Base-by-base conservation (phyloP, 2,888 invertebrate genomes). In the Calephelis perditalis region DNA sequence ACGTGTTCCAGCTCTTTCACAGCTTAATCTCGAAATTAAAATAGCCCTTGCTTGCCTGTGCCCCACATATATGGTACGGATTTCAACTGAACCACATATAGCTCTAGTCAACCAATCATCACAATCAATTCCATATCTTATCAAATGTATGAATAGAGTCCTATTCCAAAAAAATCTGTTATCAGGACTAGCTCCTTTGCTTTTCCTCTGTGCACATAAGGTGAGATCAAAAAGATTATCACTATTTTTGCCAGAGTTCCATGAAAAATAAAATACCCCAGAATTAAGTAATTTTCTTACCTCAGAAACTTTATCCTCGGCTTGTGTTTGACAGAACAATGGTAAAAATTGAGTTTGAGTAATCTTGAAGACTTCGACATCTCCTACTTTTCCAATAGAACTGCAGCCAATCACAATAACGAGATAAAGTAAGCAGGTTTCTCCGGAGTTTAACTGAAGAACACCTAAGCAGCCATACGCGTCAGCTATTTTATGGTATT, bases 161-260 rank as follows among this genome's bases (percentile, higher is more conserved):
- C 98, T 94, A 83, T 99, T 99, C 99, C 99, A 99, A 81, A 99
- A 99, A 84, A 99, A 99, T 77, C 99, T 93, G 77, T 98, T 97
- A 85, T 99, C 99, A 56, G 98, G 95, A 69, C 92, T 92, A 12
- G 91, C 92, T 9, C 96, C 96, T 78, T 95, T 95, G 68, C 94
- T 93, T 73, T 96, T 93, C 70, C 97, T 93, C 89, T 99, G 99
- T 59, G 97, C 96, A 83, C 98, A 98, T 61, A 99, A 87, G 11
- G 98, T 99, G 63, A 99, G 93, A 91, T 99, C 99, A 77, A 98
- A 94, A 57, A 94, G 92, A 71, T 81, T 84, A 59, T 84, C 82
- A 70, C 77, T 82, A 45, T 69, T 71, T 76, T 85, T 87, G 3
- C 91, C 90, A 52, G 91, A 81, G 52, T 93, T 93, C 95, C 96